A percentile compares a stretch with the other conserved stretches of the same genome.
phyloP scores from a whole-genome alignment of 2,797 vertebrate genomes.

The Pelochelys cantorii region DNA sequence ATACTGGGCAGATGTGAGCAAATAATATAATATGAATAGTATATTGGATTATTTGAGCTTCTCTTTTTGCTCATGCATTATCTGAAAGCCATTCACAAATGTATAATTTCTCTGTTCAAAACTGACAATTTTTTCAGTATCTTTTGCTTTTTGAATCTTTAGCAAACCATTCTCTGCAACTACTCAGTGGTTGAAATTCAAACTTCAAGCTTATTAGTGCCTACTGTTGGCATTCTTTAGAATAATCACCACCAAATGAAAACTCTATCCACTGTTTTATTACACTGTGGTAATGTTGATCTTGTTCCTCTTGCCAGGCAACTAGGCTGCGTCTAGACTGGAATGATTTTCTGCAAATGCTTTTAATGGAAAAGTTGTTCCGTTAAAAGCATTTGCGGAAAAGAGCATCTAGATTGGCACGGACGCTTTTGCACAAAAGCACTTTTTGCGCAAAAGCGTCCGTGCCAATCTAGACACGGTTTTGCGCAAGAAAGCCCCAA shows the following conservation, averaged over 20 bases:
- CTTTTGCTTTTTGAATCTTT: not conserved
- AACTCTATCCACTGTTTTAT: not conserved
- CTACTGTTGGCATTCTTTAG: not conserved
- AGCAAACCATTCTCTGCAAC: not conserved
- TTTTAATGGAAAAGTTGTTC: no score
- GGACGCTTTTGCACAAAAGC: no score
- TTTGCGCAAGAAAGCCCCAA: no score
- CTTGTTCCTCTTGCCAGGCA: not conserved
- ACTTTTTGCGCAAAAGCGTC: no score
- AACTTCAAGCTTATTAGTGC: not conserved
- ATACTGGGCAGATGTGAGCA: not conserved
- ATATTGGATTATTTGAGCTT: not conserved
- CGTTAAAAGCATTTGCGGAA: no score
- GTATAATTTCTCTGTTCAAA: not conserved
- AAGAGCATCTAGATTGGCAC: no score
- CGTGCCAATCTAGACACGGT: no score
- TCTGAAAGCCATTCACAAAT: not conserved
- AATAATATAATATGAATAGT: not conserved
- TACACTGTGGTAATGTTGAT: not conserved
- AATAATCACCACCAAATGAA: not conserved
- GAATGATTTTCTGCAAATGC: no score
- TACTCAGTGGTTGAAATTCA: not conserved
- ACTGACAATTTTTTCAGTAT: not conserved
- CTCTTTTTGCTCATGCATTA: not conserved
- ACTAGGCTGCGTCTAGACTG: no score